Base-by-base conservation (phyloP, 2,113 vertebrate genomes). In the Sardina pilchardus region DNA sequence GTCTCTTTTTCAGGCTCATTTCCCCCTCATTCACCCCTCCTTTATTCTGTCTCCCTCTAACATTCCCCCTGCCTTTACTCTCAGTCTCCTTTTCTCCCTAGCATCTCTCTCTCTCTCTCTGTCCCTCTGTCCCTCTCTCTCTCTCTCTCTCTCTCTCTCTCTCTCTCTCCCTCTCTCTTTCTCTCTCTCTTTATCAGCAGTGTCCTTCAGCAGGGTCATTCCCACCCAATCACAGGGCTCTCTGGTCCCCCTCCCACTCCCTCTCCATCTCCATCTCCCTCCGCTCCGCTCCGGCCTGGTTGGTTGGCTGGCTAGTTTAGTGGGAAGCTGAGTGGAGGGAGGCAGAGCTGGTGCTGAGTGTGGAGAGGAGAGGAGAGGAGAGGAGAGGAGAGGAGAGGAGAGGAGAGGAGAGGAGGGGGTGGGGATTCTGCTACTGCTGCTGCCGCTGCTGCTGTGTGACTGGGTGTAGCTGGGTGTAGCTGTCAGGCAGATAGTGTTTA, bases 171-270 rank as follows among this genome's bases (percentile, higher is more conserved):
- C 59, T 45, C 82, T 81, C 56, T 81, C 19, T 45, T 50, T 26
- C 19, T 26, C 83, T 21, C 56, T 75, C 75, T 71, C 63, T 84
- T 16, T 86, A 36, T 88, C 88, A 83, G 89, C 87, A 59, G 81
- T 84, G 87, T 90, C 89, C 91, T 93, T 91, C 83, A 85, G 82
- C 75, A 81, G 87, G 85, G 88, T 90, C 85, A 86, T 86, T 75
- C 44, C 59, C 78, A 81, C 50, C 81, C 26, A 71, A 71, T 71
- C 63, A 71, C 10, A 9, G 26, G 10, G 17, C 82, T 83, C 50
- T 59, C 82, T 83, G 50, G 17, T 82, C 16, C 82, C 56, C 45
- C n/a, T 75, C 53, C 34, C 19, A 44, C 42, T 39, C 82, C 67
- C 50, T 39, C 82, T 83, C 63, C 24, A 81, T 12, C 82, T 39